A percentile compares a stretch with the other conserved stretches of the same genome.
phyloP scores from a whole-genome alignment of 2,888 invertebrate genomes.

The Pimpla rufipes region DNA sequence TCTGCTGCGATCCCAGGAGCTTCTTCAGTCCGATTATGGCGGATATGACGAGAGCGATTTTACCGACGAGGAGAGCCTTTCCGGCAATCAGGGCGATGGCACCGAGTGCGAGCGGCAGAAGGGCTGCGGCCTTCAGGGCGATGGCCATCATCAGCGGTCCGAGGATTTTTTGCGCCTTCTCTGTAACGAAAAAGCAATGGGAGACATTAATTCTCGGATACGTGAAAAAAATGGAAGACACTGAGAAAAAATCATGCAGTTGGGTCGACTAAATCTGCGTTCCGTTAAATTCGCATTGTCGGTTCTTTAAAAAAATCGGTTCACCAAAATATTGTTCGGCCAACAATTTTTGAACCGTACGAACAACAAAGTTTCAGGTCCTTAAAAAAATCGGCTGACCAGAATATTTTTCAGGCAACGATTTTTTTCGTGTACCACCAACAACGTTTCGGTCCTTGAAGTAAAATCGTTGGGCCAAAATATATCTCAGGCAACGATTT shows the following conservation, averaged over 20 bases:
- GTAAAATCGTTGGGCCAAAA: too few species aligned
- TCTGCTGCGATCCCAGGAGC: constrained; percentile 90
- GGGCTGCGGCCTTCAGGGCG: constrained; percentile 92
- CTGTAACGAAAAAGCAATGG: constrained; percentile 73
- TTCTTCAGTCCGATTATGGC: constrained; percentile 95
- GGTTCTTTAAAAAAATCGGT: not conserved
- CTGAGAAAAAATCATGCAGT: too few species aligned
- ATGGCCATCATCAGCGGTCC: constrained; percentile 92
- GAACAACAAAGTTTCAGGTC: too few species aligned
- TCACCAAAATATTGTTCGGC: not conserved
- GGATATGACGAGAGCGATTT: constrained; percentile 93
- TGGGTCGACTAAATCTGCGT: too few species aligned
- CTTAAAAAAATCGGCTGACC: too few species aligned
- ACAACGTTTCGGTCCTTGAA: too few species aligned
- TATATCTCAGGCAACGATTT: too few species aligned
- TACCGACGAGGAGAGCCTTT: constrained; percentile 94
- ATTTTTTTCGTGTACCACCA: too few species aligned
- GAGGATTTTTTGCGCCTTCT: constrained; percentile 92
- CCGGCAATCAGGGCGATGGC: constrained; percentile 94
- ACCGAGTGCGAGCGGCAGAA: constrained; percentile 92
- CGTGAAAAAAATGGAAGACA: not conserved
- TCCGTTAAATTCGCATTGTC: too few species aligned
- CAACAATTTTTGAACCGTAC: too few species aligned
- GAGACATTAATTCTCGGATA: not conserved
- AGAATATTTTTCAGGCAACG: too few species aligned